phyloP scores from a whole-genome alignment of 2,113 vertebrate genomes.

The Lophius piscatorius region DNA sequence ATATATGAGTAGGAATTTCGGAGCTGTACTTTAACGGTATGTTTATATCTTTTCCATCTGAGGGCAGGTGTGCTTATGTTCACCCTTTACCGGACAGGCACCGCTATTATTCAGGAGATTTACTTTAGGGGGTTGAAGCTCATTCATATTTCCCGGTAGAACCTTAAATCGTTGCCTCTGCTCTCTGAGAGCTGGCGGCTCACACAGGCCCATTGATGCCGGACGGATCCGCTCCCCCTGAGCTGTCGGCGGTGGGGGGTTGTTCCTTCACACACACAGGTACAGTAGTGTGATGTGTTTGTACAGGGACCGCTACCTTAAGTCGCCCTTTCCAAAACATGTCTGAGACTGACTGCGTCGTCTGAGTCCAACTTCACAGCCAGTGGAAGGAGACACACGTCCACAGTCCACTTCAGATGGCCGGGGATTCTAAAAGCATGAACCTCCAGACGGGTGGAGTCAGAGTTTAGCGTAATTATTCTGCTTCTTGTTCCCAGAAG shows the following conservation, averaged over 20 bases:
- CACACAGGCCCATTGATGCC: constrained; percentile 63
- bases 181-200: background rate
- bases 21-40: too few relatives aligned
- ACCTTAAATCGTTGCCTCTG: background rate
- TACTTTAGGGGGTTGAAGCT: background rate
- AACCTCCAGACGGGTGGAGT: background rate
- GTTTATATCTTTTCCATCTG: too few relatives aligned
- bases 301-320: constrained; percentile 53
- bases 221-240: constrained; percentile 13
- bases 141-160: constrained; percentile 5
- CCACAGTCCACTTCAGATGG: constrained; percentile 6
- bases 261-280: constrained; percentile 46
- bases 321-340: constrained; percentile 53
- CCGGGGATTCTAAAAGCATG: background rate
- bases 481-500: too few relatives aligned
- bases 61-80: too few relatives aligned
- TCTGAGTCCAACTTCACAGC: constrained; percentile 27
- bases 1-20: too few relatives aligned
- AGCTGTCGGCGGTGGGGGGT: constrained; percentile 18
- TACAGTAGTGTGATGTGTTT: constrained; percentile 68
- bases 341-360: constrained; percentile 36
- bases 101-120: background rate
- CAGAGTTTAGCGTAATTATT: too few relatives aligned
- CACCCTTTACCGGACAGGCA: background rate
- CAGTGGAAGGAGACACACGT: constrained; percentile 16